Base-by-base conservation (phyloP, 53 echinoderm and acorn worm genomes). In the Hippasteria phrygiana region DNA sequence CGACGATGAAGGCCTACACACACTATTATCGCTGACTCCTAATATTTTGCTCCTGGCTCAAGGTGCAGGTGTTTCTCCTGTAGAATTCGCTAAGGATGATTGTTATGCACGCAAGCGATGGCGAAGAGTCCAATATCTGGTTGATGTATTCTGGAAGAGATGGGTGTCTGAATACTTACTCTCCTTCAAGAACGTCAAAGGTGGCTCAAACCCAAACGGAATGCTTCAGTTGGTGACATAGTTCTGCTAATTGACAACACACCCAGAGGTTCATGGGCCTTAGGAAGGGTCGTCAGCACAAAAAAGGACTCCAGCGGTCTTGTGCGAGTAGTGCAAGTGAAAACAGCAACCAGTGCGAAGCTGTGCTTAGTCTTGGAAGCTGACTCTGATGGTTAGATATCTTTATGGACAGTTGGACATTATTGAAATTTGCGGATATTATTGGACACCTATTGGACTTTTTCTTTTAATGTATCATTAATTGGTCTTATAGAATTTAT, bases 101-200 rank as follows among this genome's bases (percentile, higher is more conserved):
- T 43, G 59, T 59, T 92, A 92, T 66, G 81, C 88, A 42, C 78
- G 81, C 38, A 88, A 72, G 32, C 56, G 88, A 14, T 92, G 92
- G 88, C 72, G 88, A 62, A 71, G 71, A 56, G 82, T 87, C 29
- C 88, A 92, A 27, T 88, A 88, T 8, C 74, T 92, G 82, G 88
- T 80, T 43, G 87, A 88, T 45, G 88, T 88, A 27, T 88, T 92
- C 48, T 92, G 82, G 88, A 69, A 62, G 24, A 87, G 88, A 87
- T 92, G 92, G 92, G 55, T 70, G 63, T 71, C 55, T 50, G 92
- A 92, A 73, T 92, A 92, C 55, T 18, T 92, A 47, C 78, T 27
- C 66, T 78, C 28, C 80, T 88, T 36, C 88, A 80, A 70, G 78
- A 92, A 56, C 62, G 92, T 56, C 54, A 43, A 17, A 92, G 80